phyloP scores from a whole-genome alignment of 2,113 vertebrate species.

The Chaenocephalus aceratus region DNA sequence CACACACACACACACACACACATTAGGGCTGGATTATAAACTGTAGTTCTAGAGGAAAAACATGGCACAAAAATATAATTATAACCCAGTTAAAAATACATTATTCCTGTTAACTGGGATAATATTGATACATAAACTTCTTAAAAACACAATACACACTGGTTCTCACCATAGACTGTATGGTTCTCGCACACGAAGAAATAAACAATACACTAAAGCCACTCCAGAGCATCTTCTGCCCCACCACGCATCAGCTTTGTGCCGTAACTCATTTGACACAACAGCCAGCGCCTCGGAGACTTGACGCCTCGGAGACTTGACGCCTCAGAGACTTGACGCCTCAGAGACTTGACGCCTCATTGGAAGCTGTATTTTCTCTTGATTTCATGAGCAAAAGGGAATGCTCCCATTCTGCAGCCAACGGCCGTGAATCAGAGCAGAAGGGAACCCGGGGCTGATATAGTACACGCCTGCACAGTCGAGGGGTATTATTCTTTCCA shows the following conservation, averaged over 20 bases:
- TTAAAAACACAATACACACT: neutral
- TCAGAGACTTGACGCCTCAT: slow-evolving; percentile 75
- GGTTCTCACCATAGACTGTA: too few species aligned
- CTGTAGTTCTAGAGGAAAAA: too few species aligned
- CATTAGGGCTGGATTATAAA: too few species aligned
- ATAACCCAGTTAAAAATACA: slow-evolving; percentile 14
- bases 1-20: too few species aligned
- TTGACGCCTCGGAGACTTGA: too few species aligned
- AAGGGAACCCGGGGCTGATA: slow-evolving; percentile 70
- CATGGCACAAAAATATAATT: neutral
- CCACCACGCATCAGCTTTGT: slow-evolving; percentile 45
- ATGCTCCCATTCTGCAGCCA: slow-evolving; percentile 70
- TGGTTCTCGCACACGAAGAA: neutral
- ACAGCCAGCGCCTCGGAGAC: slow-evolving; percentile 53
- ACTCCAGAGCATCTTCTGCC: slow-evolving; percentile 43
- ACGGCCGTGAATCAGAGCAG: slow-evolving; percentile 67
- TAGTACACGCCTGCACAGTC: slow-evolving; percentile 64
- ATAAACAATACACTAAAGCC: neutral
- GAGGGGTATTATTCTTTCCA: slow-evolving; percentile 82
- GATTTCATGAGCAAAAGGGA: slow-evolving; percentile 77
- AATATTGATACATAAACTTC: neutral
- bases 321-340: slow-evolving; percentile 14
- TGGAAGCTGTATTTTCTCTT: slow-evolving; percentile 75
- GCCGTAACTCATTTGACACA: slow-evolving; percentile 70
- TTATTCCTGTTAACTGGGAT: neutral